Evolutionary conservation across 2,113 vertebrate species (phyloP).

Genomic region (Coregonus clupeaformis): DNA sequence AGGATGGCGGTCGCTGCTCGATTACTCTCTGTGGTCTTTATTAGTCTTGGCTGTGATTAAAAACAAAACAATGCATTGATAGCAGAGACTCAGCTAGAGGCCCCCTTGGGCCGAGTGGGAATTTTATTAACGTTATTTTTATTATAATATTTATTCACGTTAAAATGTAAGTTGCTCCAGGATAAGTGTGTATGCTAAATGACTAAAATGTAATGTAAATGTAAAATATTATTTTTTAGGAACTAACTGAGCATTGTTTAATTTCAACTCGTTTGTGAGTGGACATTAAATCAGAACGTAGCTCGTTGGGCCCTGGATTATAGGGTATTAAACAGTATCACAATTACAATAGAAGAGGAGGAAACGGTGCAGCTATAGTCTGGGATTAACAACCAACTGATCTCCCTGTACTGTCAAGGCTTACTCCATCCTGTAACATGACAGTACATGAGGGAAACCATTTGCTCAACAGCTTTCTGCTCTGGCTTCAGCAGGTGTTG

Average conservation of each 20-base stretch:
- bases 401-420: slow-evolving; percentile 47
- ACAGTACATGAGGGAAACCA: slow-evolving; percentile 34
- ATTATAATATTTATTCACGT: slow-evolving; percentile 12
- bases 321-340: slow-evolving; percentile 67
- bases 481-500: no score
- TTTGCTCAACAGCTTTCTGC: slow-evolving; percentile 49
- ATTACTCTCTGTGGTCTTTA: slow-evolving; percentile 71
- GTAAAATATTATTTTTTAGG: slow-evolving; percentile 2
- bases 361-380: slow-evolving; percentile 51
- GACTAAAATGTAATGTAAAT: slow-evolving; percentile 9
- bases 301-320: slow-evolving; percentile 60
- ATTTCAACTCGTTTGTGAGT: slow-evolving; percentile 58
- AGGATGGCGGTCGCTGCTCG: slow-evolving; percentile 54
- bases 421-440: slow-evolving; percentile 16
- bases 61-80: slow-evolving; percentile 76
- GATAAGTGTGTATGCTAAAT: not conserved
- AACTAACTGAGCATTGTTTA: slow-evolving; percentile 24
- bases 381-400: slow-evolving; percentile 57
- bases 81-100: slow-evolving; percentile 46
- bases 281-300: slow-evolving; percentile 70
- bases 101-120: not conserved
- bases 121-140: slow-evolving; percentile 18
- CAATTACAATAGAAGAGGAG: slow-evolving; percentile 60
- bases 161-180: not conserved
- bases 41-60: slow-evolving; percentile 69